Evolutionary conservation across 2,888 invertebrate genomes (phyloP), one percentile per base, ranked within the genome.

Genomic region (Scelioninae gen. 2): DNA sequence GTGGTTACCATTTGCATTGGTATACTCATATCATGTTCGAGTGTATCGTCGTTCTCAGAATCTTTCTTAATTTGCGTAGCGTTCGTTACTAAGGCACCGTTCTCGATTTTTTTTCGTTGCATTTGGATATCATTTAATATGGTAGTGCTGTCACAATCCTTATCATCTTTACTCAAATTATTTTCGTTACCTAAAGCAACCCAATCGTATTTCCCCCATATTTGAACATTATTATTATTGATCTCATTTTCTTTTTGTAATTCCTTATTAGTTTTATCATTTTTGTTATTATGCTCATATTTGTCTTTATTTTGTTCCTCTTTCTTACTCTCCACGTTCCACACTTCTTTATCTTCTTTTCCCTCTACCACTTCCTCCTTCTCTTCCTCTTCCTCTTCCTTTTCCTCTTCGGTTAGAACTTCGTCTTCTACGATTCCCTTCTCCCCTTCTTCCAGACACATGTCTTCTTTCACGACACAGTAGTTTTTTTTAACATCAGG

Each of bases 1-100:
- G 86, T 86, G 80, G 86, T 85, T 84, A 86, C 85, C 86, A 86
- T 86, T 83, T 84, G 80, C 82, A 86, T 82, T 75, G 85, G 84
- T 82, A 83, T 79, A 83, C 81, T 81, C 81, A 81, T 79, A 79
- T 81, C 79, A 74, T 78, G 79, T 75, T 78, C 78, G 55, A 75
- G 69, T 77, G 77, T 73, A 76, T 80, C 81, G 73, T 80, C 78
- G 50, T 74, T 76, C 53, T 75, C 67, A 45, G 68, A 55, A 72
- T 80, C 78, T 79, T 78, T 78, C 78, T 82, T 55, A 79, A 58
- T 74, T 74, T 76, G 79, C 77, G 60, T 75, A 72, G 74, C 78
- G 76, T 79, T 79, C 77, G 79, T 78, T 73, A 80, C 75, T 67
- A 77, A 75, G 60, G 76, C 77, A 70, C 79, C 78, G 74, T 79